Base-by-base conservation (phyloP, 1,140 invertebrate genomes). In the Centruroides sculpturatus region DNA sequence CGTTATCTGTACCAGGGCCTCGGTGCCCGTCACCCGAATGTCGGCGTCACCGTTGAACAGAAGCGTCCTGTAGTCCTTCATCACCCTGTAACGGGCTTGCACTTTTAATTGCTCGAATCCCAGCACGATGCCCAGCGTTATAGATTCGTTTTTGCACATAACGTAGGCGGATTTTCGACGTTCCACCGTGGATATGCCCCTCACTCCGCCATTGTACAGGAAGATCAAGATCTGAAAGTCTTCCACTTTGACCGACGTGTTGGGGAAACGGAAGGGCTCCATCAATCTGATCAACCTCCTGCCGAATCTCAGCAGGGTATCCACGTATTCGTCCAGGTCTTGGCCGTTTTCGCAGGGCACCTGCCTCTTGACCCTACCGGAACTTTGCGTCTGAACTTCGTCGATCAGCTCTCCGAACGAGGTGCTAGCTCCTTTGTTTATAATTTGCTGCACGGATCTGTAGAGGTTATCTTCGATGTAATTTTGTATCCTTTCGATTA, bases 31-130 rank as follows among this genome's bases (percentile, higher is more conserved):
- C n/a, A 70, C 48, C 10, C 64, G 58, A 35, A 68, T 60, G 35
- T 70, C 69, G 10, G 67, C 60, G 11, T 70, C 69, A 13, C 69
- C 69, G 51, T 70, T 67, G 53, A 70, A 70, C n/a, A 70, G 56
- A 11, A 70, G 63, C 35, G 60, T 59, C 47, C 65, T 53, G 56
- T 67, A 70, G 36, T 68, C 69, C 34, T 69, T 64, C 4, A 70
- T 62, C 1, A 69, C 67, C 35, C 67, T 57, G 54, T 69, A 70
- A 47, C 68, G 67, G 34, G 64, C 54, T 10, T 47, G 57, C 3
- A 68, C 59, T 47, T 63, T 57, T n/a, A 68, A 12, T 8, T 68
- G 65, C 41, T 70, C 66, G 11, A 70, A 46, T 5, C 63, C 61
- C 6, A 70, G 62, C 0, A 70, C 66, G 10, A 70, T 46, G n/a